These are phyloP conservation scores for Calliopum simillimum DNA, from an alignment of 2,888 invertebrate species.

Conservation along the genomic window DNA sequence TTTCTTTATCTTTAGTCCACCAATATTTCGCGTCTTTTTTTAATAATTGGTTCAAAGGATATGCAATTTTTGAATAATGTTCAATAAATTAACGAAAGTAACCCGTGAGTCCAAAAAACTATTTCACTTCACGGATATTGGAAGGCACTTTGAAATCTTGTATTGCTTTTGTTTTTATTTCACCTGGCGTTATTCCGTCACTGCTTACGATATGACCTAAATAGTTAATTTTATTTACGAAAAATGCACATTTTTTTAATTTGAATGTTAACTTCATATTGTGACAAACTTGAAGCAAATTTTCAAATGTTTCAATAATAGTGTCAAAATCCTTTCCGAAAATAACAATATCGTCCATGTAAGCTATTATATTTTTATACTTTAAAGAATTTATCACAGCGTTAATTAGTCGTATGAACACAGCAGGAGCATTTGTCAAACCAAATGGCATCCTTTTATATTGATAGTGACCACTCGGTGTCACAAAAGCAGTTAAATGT, in stretches of 20 bases:
- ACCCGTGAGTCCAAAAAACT: conserved; percentile 29
- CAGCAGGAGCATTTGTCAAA: conserved; percentile 50
- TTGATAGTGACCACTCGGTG: too few species aligned
- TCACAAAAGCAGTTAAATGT: conserved; percentile 52
- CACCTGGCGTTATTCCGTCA: too few species aligned
- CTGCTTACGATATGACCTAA: too few species aligned
- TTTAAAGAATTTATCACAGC: not conserved
- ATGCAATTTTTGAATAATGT: too few species aligned
- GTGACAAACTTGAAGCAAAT: conserved; percentile 1
- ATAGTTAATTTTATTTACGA: too few species aligned
- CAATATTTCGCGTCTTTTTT: conserved; percentile 24
- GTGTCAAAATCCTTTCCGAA: conserved; percentile 2
- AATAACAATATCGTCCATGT: conserved; percentile 35
- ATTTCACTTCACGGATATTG: conserved; percentile 19
- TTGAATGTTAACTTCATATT: conserved; percentile 25
- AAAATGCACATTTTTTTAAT: too few species aligned
- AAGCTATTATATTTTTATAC: conserved; percentile 25
- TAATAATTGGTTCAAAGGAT: too few species aligned
- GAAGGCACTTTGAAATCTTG: not conserved
- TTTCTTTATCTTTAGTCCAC: conserved; percentile 26
- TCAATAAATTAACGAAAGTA: conserved; percentile 15
- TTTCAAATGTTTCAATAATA: not conserved
- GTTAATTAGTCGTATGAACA: too few species aligned
- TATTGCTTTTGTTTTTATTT: conserved; percentile 16
- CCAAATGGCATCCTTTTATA: conserved; percentile 55